Percentiles rank a stretch among this genome's conserved stretches.
These are phyloP conservation scores for Psephotus haematonotus DNA, from an alignment of 2,113 vertebrate species.

Conservation along the genomic window DNA sequence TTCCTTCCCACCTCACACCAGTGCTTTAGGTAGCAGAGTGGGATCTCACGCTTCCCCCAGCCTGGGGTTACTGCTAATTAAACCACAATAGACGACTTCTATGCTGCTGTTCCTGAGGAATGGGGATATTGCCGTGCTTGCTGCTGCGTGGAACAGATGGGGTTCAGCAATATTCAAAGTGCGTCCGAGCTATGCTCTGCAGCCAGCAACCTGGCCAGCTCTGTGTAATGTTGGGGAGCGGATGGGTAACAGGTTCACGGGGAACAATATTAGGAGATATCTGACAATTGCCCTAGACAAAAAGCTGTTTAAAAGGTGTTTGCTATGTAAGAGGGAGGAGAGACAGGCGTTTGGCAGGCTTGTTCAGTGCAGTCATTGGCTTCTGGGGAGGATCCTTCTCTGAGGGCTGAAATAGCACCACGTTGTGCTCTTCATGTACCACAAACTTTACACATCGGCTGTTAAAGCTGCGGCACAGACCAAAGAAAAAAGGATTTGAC, in stretches of 20 bases:
- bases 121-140: background rate
- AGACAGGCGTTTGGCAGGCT: slow-evolving; percentile 19
- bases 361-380: slow-evolving; percentile 54
- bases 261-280: background rate
- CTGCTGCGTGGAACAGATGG: slow-evolving; percentile 50
- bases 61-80: slow-evolving; percentile 62
- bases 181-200: background rate
- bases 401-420: slow-evolving; percentile 28
- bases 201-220: background rate
- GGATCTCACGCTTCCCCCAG: slow-evolving; percentile 16
- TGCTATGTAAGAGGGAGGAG: slow-evolving; percentile 27
- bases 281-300: slow-evolving; percentile 9
- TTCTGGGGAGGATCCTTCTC: slow-evolving; percentile 51
- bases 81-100: slow-evolving; percentile 22
- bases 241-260: slow-evolving; percentile 21
- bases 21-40: slow-evolving; percentile 49
- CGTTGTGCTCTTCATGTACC: slow-evolving; percentile 13
- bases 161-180: background rate
- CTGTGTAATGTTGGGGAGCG: background rate
- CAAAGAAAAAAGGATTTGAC: background rate
- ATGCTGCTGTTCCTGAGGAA: background rate
- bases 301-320: slow-evolving; percentile 9
- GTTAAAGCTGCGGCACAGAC: slow-evolving; percentile 1
- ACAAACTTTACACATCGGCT: slow-evolving; percentile 48
- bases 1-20: slow-evolving; percentile 1